These are phyloP conservation scores for Puffinus mauretanicus DNA, from an alignment of 2,113 vertebrate species.

Conservation along the genomic window DNA sequence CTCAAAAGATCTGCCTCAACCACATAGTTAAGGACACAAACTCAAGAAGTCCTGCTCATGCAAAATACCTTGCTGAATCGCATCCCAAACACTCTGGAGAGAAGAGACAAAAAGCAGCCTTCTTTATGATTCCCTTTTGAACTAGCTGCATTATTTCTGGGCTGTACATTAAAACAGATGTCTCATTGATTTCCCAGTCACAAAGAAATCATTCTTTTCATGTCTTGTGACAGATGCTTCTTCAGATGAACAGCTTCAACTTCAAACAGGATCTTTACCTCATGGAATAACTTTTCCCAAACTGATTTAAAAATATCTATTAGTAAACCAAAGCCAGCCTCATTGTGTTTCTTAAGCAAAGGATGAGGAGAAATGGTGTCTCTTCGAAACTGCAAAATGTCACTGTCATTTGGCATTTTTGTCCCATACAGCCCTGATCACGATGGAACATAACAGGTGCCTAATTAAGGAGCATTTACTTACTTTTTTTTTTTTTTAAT, in stretches of 20 bases:
- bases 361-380: not conserved
- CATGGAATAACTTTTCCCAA: slow-evolving; percentile 37
- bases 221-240: slow-evolving; percentile 47
- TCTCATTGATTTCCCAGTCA: slow-evolving; percentile 57
- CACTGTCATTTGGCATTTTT: not conserved
- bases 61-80: not conserved
- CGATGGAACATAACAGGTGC: not conserved
- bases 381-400: not conserved
- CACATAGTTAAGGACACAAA: not conserved
- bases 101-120: slow-evolving; percentile 17
- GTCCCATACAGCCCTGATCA: not conserved
- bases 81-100: not conserved
- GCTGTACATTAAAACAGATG: slow-evolving; percentile 61
- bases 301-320: slow-evolving; percentile 21
- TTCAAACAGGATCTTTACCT: slow-evolving; percentile 52
- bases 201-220: slow-evolving; percentile 63
- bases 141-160: slow-evolving; percentile 37
- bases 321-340: not conserved
- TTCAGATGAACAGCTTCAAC: slow-evolving; percentile 19
- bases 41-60: not conserved
- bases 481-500: not conserved
- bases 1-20: not conserved
- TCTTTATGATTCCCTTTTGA: slow-evolving; percentile 38
- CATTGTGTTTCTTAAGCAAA: not conserved
- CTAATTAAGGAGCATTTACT: slow-evolving; percentile 5